Conservation (phyloP, 2,113 vertebrate genomes). For the Eidolon helvum region DNA sequence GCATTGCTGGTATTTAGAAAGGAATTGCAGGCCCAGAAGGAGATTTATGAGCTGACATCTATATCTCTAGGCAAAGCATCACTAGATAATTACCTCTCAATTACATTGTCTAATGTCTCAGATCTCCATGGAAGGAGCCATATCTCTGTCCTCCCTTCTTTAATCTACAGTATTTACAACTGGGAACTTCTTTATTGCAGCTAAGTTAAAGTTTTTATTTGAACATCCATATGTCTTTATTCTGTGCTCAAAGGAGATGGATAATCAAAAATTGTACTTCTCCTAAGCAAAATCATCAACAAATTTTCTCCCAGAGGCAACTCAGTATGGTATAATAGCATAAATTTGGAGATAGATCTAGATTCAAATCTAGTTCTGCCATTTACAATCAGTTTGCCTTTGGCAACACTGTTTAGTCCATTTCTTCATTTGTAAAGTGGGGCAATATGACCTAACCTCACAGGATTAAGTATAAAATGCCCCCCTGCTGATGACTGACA, state of each 20-base stretch:
- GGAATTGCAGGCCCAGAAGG: not conserved
- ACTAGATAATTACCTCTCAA: not conserved
- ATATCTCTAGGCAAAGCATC: not conserved
- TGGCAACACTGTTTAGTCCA: not conserved
- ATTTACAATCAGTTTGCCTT: not conserved
- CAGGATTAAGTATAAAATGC: not conserved
- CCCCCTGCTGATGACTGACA: not conserved
- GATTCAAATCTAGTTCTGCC: not conserved
- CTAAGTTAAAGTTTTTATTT: not conserved
- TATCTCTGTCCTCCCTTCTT: not conserved
- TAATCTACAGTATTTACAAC: not conserved
- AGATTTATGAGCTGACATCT: constrained; percentile 1
- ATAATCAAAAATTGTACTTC: not conserved
- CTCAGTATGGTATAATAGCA: not conserved
- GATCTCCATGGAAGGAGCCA: not conserved
- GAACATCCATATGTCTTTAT: not conserved
- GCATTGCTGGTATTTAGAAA: not conserved
- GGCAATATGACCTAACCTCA: not conserved
- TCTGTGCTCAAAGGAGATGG: not conserved
- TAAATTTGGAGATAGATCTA: not conserved
- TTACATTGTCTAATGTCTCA: constrained; percentile 10
- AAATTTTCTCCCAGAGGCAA: not conserved
- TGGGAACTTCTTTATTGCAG: constrained; percentile 2
- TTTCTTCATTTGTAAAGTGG: not conserved
- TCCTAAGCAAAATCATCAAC: not conserved